Evolutionary conservation across 2,888 invertebrate genomes (phyloP), one percentile per base, ranked within the genome.

Genomic region (Busseola fusca): DNA sequence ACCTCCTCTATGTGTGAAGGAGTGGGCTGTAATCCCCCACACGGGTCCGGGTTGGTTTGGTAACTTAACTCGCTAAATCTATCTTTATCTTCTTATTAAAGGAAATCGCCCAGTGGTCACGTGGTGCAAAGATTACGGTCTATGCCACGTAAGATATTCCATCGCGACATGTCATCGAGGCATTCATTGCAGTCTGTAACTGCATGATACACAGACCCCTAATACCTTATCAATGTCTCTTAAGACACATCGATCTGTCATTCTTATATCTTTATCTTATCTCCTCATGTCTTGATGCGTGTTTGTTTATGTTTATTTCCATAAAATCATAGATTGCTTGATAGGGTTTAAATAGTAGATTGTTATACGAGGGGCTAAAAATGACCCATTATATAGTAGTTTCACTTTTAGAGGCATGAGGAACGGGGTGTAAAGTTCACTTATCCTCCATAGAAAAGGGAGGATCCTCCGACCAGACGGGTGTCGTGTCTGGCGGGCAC

Each of bases 261-360:
- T 12, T 37, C 34, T 52, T 54, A 65, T 57, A 59, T 58, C 40
- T n/a, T 54, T 54, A 60, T 78, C 66, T 64, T 56, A 64, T 54
- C 80, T 27, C 42, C n/a, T 72, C 58, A 67, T 57, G 50, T 40
- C 52, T 59, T 78, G 63, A 75, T 59, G 64, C 18, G 72, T 63
- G 58, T 52, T 76, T 77, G 73, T 74, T 76, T 74, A 67, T 73
- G 67, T 74, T 69, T 69, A 37, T 73, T 73, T 73, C 73, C 77
- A 76, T 75, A 58, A 27, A 58, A 14, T 10, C 34, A 30, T 21
- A 68, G 76, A 52, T 58, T 68, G 14, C 0, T 18, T 40, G 69
- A 76, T 59, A 30, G 3, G 12, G 21, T 59, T 45, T 54, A 52
- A 30, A 73, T 76, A 76, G 69, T 34, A 2, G n/a, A n/a, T n/a